A percentile compares a stretch with the other conserved stretches of the same genome.
These are phyloP conservation scores for Leucophenga maculata DNA, from an alignment of 2,888 invertebrate genomes.

Conservation along the genomic window DNA sequence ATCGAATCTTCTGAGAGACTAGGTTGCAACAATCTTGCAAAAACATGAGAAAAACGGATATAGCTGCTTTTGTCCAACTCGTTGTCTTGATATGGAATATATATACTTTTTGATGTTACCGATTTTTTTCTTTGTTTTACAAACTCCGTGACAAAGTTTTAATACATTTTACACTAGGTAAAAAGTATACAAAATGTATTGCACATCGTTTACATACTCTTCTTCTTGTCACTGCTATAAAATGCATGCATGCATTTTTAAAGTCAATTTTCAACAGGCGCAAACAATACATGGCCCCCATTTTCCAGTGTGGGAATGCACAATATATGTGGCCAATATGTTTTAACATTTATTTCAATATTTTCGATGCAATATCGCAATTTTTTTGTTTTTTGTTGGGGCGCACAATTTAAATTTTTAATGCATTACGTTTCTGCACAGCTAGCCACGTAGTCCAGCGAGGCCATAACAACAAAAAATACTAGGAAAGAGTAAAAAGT, in stretches of 20 bases:
- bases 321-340: slow-evolving; percentile 54
- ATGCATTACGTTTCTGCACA: slow-evolving; percentile 44
- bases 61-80: no score
- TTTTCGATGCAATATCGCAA: slow-evolving; percentile 24
- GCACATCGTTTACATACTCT: background rate
- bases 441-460: background rate
- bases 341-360: slow-evolving; percentile 64
- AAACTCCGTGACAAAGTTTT: no score
- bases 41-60: no score
- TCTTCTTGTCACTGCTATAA: background rate
- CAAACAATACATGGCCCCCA: background rate
- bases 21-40: no score
- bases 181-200: slow-evolving; percentile 18
- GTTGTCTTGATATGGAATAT: no score
- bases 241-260: slow-evolving; percentile 20
- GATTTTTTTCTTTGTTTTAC: no score
- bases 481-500: slow-evolving; percentile 17
- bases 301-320: slow-evolving; percentile 39
- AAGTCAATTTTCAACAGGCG: slow-evolving; percentile 7
- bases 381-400: slow-evolving; percentile 44
- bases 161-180: slow-evolving; percentile 23
- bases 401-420: slow-evolving; percentile 60
- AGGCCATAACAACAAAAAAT: slow-evolving; percentile 31
- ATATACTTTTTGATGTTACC: no score
- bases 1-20: no score